Evolutionary conservation across 2,113 vertebrate genomes (phyloP).

Genomic region (mouse (Mus musculus)): GRCm39 chr17:86706501-86707000

Average conservation of each 20-base stretch:
- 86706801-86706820: too few relatives aligned
- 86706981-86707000: not conserved
- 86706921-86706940: not conserved
- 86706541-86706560: not conserved
- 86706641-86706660: not conserved
- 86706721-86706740: not conserved
- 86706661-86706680: too few relatives aligned
- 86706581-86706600: not conserved
- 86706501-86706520: not conserved
- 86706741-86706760: too few relatives aligned
- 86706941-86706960: too few relatives aligned
- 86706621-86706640: not conserved
- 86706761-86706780: not conserved
- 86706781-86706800: not conserved
- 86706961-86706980: not conserved
- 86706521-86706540: not conserved
- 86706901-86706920: accelerated
- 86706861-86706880: not conserved
- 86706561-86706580: not conserved
- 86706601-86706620: not conserved
- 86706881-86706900: too few relatives aligned
- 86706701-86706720: not conserved
- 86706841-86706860: not conserved
- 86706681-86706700: not conserved
- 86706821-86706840: not conserved